Evolutionary conservation across 2,113 vertebrate genomes (phyloP).

Genomic region (Alosa alosa): DNA sequence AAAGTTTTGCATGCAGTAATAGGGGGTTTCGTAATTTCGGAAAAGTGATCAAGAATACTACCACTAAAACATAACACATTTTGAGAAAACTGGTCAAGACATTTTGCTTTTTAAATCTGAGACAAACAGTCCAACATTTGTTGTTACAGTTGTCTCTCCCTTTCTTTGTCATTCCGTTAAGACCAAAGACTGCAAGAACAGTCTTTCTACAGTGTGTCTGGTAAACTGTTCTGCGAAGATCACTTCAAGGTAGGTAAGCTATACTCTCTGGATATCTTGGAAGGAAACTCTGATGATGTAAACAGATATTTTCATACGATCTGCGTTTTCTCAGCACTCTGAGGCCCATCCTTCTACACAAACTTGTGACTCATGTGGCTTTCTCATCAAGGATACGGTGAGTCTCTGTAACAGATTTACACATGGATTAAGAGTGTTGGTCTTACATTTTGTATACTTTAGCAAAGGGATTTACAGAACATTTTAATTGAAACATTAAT

Average conservation of each 20-base stretch:
- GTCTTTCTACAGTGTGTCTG: conserved; percentile 84
- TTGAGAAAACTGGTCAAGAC: no score
- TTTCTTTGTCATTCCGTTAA: conserved; percentile 48
- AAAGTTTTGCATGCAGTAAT: no score
- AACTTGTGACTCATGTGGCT: conserved; percentile 84
- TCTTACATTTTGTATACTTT: background rate
- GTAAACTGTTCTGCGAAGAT: conserved; percentile 83
- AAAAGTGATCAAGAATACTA: no score
- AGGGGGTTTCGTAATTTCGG: no score
- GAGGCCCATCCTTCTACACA: conserved; percentile 85
- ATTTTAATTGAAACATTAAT: no score
- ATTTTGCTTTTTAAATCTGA: conserved; percentile 50
- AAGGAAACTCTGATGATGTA: background rate
- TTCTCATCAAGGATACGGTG: conserved; percentile 87
- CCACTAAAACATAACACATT: no score
- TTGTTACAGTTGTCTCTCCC: background rate
- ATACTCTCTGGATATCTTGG: background rate
- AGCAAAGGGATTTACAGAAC: background rate
- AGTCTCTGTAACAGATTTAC: conserved; percentile 47
- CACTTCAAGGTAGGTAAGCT: conserved; percentile 82
- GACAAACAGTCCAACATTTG: conserved; percentile 43
- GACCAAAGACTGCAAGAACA: conserved; percentile 82
- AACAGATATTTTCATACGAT: background rate
- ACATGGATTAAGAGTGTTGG: background rate
- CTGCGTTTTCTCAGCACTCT: conserved; percentile 74